phyloP scores from a whole-genome alignment of 1,140 invertebrate genomes.

The Drosophila neocordata region DNA sequence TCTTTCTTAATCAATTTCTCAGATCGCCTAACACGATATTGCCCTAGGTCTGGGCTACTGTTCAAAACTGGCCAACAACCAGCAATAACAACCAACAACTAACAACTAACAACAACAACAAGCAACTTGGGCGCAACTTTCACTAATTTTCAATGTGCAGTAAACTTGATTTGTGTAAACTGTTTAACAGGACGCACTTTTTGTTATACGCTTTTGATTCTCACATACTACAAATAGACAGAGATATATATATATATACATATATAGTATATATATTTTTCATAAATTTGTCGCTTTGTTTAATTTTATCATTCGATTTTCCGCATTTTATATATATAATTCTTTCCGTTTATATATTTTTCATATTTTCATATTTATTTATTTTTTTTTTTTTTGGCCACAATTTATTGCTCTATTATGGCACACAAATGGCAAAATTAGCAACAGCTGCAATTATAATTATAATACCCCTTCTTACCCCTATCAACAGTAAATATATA shows the following conservation, averaged over 20 bases:
- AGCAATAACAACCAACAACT: slow-evolving; percentile 10
- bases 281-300: slow-evolving; percentile 38
- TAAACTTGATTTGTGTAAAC: slow-evolving; percentile 68
- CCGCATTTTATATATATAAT: slow-evolving; percentile 18
- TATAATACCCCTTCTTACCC: slow-evolving; percentile 37
- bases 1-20: slow-evolving; percentile 48
- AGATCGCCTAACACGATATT: slow-evolving; percentile 76
- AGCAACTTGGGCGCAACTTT: slow-evolving; percentile 63
- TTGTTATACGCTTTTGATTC: slow-evolving; percentile 30
- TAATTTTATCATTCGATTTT: too few species aligned
- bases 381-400: slow-evolving; percentile 36
- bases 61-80: slow-evolving; percentile 35
- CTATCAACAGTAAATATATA: too few species aligned
- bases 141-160: slow-evolving; percentile 61
- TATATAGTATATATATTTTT: slow-evolving; percentile 34
- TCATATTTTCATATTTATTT: slow-evolving; percentile 14
- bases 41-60: slow-evolving; percentile 73
- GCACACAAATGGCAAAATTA: slow-evolving; percentile 78
- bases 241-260: background rate
- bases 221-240: slow-evolving; percentile 43
- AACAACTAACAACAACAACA: slow-evolving; percentile 32
- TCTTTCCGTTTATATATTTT: slow-evolving; percentile 37
- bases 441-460: slow-evolving; percentile 65
- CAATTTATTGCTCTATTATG: slow-evolving; percentile 66
- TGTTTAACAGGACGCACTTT: slow-evolving; percentile 63